Conservation (phyloP, 2,888 invertebrate genomes). For the Rhorus exstirpatorius region DNA sequence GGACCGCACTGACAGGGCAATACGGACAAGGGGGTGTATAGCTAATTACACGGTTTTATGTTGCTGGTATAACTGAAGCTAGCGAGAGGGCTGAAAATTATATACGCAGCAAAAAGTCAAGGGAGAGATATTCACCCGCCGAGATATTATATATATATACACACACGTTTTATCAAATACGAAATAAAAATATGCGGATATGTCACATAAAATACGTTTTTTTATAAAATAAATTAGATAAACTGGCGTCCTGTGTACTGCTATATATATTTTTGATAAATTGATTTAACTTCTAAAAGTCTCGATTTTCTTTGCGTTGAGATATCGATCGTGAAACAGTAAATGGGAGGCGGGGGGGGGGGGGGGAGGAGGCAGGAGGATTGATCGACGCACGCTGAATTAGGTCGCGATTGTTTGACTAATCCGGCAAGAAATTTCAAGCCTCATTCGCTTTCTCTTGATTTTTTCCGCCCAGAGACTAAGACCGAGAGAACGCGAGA, state of each 20-base stretch:
- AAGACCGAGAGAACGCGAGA: background rate
- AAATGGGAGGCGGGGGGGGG: background rate
- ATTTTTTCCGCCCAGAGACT: conserved; percentile 3
- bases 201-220: background rate
- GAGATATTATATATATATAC: too few relatives aligned
- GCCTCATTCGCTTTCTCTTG: background rate
- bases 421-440: background rate
- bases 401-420: conserved; percentile 13
- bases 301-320: background rate
- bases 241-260: background rate
- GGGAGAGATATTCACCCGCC: conserved; percentile 15
- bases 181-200: background rate
- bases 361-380: background rate
- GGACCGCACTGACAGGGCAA: conserved; percentile 80
- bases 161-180: background rate
- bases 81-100: conserved; percentile 49
- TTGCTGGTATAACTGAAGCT: conserved; percentile 71
- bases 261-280: background rate
- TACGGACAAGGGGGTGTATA: conserved; percentile 83
- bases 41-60: conserved; percentile 85
- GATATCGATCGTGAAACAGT: background rate
- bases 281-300: too few relatives aligned
- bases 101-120: conserved; percentile 24
- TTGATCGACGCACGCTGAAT: background rate
- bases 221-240: conserved; percentile 8